A percentile compares a stretch with the other conserved stretches of the same genome.
Evolutionary conservation across 2,113 vertebrate genomes (phyloP).

Genomic region (Probosciger aterrimus): DNA sequence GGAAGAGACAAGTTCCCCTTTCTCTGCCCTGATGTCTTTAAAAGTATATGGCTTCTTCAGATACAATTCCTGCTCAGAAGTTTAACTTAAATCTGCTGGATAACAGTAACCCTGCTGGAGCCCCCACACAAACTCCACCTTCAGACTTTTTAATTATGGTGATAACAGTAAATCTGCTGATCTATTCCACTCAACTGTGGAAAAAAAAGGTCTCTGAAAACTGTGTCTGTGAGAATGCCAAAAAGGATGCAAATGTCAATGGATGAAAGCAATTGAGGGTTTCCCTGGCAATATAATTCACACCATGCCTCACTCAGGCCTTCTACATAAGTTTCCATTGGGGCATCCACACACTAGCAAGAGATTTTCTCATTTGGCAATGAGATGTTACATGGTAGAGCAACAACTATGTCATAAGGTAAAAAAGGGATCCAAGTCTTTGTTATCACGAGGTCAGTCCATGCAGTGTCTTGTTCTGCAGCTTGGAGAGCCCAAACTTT

Average conservation of each 20-base stretch:
- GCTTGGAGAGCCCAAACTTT: neutral
- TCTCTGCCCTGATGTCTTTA: neutral
- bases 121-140: neutral
- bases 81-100: neutral
- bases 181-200: neutral
- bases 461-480: neutral
- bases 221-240: neutral
- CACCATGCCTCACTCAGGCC: neutral
- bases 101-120: neutral
- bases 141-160: neutral
- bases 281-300: slow-evolving; percentile 1
- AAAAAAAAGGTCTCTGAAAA: neutral
- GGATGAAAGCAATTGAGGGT: neutral
- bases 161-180: neutral
- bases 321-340: neutral
- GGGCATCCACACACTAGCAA: neutral
- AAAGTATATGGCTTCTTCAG: neutral
- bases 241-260: neutral
- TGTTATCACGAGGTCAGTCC: neutral
- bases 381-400: neutral
- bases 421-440: neutral
- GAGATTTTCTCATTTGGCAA: neutral
- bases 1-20: neutral
- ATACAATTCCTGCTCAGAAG: neutral
- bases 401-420: neutral